Evolutionary conservation across 2,888 invertebrate genomes (phyloP), one percentile per base, ranked within the genome.

Genomic region (Campopleginae sp.): DNA sequence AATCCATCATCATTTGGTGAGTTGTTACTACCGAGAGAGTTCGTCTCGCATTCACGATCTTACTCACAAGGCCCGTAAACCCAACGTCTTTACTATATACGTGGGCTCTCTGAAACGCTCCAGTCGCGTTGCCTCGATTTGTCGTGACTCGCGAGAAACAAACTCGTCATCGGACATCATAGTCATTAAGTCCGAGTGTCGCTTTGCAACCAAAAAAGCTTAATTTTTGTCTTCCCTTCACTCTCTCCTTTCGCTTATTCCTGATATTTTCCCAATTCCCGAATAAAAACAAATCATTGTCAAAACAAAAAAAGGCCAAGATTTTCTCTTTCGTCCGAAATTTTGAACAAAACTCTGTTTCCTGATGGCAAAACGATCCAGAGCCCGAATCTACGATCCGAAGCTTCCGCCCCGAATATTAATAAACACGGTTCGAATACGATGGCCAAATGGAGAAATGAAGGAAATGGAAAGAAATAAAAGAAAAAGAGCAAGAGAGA

Each of bases 401-500:
- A 90, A 90, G 91, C 91, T 92, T 90, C 89, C 89, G 88, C 89
- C 90, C 89, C 89, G 90, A 89, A 91, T 92, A 92, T 92, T 92
- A 92, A 92, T 92, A 92, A 92, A 92, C n/a, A 38, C 91, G 92
- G 90, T 92, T 92, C 89, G 89, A 65, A 51, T 27, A 54, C 46
- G 70, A 74, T 33, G 65, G 63, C 46, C 44, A n/a, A 61, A 54
- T 75, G 65, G 68, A 58, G 27, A 58, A 83, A 23, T 66, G 44
- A 63, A 38, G 58, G n/a, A 61, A 27, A 70, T 14, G 14, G 6
- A 27, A 70, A n/a, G 31, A n/a, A 46, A 70, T 51, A 8, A n/a
- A 12, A 14, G 44, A 27, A 19, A 12, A 19, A 61, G 38, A 51
- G 33, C 14, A 10, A 72, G 14, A 27, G 46, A 71, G 38, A 48